Evolutionary conservation across 2,797 vertebrate genomes (phyloP).

Genomic region (Macropodus opercularis): DNA sequence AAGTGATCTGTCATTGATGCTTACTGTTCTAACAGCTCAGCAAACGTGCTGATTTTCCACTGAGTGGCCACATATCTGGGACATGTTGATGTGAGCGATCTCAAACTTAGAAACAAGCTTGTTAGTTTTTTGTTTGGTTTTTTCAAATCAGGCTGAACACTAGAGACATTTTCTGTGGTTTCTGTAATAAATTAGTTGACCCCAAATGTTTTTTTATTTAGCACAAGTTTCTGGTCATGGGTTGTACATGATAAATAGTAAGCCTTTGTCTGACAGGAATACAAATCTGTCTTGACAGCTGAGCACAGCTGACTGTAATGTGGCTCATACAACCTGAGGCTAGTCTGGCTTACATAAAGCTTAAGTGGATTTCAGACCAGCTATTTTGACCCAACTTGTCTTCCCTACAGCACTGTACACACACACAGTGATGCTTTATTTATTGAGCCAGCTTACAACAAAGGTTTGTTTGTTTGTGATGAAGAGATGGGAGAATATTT

Average conservation of each 20-base stretch:
- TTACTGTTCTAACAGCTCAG: conserved; percentile 54
- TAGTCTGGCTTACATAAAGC: conserved; percentile 71
- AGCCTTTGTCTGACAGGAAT: conserved; percentile 26
- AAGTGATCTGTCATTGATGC: conserved; percentile 49
- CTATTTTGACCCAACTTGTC: conserved; percentile 69
- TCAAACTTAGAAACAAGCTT: neutral
- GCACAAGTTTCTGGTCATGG: neutral
- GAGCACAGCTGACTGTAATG: conserved; percentile 59
- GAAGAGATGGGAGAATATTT: neutral
- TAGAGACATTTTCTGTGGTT: neutral
- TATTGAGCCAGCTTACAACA: conserved; percentile 30
- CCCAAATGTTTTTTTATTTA: conserved; percentile 1
- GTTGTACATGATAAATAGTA: conserved; percentile 18
- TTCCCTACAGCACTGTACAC: conserved; percentile 41
- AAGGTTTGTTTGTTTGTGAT: conserved; percentile 10
- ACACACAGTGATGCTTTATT: conserved; percentile 28
- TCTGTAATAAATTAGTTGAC: conserved; percentile 1
- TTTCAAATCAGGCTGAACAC: conserved; percentile 22
- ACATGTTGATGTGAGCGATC: conserved; percentile 37
- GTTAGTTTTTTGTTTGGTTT: conserved; percentile 39
- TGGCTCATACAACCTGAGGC: conserved; percentile 53
- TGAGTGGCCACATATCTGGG: conserved; percentile 34
- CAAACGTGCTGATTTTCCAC: conserved; percentile 61
- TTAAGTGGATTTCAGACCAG: conserved; percentile 75
- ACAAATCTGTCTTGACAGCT: conserved; percentile 51